A percentile compares a stretch with the other conserved stretches of the same genome.
These are phyloP conservation scores for Arge pagana DNA, from an alignment of 2,888 invertebrate species.

Conservation along the genomic window DNA sequence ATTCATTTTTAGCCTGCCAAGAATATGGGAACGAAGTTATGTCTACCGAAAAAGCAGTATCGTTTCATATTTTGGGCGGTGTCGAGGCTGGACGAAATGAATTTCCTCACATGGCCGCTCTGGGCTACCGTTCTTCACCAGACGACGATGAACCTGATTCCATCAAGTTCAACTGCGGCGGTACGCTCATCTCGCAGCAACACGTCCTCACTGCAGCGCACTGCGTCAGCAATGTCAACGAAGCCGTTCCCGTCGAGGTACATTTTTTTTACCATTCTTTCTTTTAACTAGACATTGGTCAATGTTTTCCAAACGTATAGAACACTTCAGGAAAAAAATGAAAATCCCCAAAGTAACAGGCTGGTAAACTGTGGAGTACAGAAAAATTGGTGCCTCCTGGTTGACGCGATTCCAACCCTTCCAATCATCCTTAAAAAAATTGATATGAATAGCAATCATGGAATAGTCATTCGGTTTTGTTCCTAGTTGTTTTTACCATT, in stretches of 20 bases:
- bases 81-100: conserved; percentile 35
- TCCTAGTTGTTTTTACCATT: too few species aligned
- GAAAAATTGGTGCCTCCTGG: too few species aligned
- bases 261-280: too few species aligned
- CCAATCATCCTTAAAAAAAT: too few species aligned
- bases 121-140: conserved; percentile 37
- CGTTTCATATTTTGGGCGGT: conserved; percentile 42
- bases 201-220: conserved; percentile 51
- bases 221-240: conserved; percentile 44
- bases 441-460: too few species aligned
- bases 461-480: too few species aligned
- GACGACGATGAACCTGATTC: conserved; percentile 22
- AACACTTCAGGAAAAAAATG: too few species aligned
- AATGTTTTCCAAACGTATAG: too few species aligned
- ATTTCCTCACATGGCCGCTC: conserved; percentile 48
- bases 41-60: background rate
- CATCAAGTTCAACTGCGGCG: conserved; percentile 46
- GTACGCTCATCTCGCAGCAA: conserved; percentile 44
- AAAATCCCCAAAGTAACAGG: too few species aligned
- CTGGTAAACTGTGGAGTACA: too few species aligned
- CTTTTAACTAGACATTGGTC: too few species aligned
- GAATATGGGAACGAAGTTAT: conserved; percentile 40
- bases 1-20: conserved; percentile 41
- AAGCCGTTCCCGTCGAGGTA: conserved; percentile 43
- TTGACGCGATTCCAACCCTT: too few species aligned